Evolutionary conservation across 2,113 vertebrate genomes (phyloP).

Genomic region (Astatoreochromis straeleni): DNA sequence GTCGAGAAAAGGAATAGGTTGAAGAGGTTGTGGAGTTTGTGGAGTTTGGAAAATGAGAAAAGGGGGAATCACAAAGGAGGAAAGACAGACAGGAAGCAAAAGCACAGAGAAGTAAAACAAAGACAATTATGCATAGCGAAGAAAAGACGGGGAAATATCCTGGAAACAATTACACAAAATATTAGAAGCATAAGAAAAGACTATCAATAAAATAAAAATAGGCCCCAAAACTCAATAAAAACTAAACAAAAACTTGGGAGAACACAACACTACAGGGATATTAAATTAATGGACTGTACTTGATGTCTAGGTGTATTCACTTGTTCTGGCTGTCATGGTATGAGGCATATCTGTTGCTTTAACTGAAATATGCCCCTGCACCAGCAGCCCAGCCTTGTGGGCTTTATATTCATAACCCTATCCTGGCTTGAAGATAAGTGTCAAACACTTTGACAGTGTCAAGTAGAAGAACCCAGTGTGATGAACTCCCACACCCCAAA

Average conservation of each 20-base stretch:
- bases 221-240: neutral
- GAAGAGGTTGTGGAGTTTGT: neutral
- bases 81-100: neutral
- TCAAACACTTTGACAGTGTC: conserved; percentile 28
- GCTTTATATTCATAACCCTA: conserved; percentile 41
- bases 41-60: neutral
- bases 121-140: neutral
- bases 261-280: neutral
- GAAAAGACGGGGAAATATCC: neutral
- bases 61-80: neutral
- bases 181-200: neutral
- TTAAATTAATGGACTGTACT: neutral
- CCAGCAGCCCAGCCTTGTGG: neutral
- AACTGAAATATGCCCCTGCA: neutral
- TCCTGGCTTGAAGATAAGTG: conserved; percentile 8
- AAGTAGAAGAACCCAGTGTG: conserved; percentile 3
- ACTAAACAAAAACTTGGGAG: neutral
- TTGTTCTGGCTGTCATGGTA: neutral
- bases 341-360: neutral
- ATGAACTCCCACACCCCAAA: conserved; percentile 31
- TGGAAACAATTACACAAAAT: neutral
- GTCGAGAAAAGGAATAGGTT: neutral
- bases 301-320: neutral
- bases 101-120: neutral
- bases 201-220: neutral